Conservation (phyloP, 64 coral and sea anemone genomes). For the Dendronephthya gigantea region DNA sequence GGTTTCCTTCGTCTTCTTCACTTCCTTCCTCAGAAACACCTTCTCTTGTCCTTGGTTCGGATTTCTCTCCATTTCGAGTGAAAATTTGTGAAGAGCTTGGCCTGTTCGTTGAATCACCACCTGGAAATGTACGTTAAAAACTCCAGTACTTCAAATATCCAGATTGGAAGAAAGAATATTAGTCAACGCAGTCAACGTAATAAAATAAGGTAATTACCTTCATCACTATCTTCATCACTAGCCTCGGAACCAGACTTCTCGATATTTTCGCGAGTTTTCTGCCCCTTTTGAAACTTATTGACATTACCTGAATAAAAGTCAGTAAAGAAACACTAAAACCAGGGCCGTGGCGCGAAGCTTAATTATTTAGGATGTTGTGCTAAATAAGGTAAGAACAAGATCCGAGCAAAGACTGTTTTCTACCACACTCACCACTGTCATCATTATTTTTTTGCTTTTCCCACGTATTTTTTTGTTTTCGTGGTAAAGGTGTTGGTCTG, state of each 20-base stretch:
- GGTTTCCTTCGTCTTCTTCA: neutral
- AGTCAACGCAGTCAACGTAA: neutral
- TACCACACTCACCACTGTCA: neutral
- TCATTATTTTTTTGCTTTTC: neutral
- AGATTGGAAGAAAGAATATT: too few relatives aligned
- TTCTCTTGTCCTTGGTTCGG: neutral
- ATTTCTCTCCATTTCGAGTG: neutral
- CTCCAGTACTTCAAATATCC: too few relatives aligned
- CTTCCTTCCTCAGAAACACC: neutral
- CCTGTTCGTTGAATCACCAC: neutral
- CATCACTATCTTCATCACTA: conserved; percentile 7
- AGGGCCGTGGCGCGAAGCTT: too few relatives aligned
- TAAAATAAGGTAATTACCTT: neutral
- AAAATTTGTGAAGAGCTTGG: neutral
- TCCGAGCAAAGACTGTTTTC: too few relatives aligned
- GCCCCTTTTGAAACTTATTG: neutral
- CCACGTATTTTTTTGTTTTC: neutral
- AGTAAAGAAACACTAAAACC: neutral
- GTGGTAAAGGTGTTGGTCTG: neutral
- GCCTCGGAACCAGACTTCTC: neutral
- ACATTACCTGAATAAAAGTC: neutral
- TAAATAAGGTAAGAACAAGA: too few relatives aligned
- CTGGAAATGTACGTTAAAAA: too few relatives aligned
- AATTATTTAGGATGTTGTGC: too few relatives aligned
- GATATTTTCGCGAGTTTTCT: neutral